Evolutionary conservation across 2,113 vertebrate genomes (phyloP).

Genomic region (Caranx ignobilis): DNA sequence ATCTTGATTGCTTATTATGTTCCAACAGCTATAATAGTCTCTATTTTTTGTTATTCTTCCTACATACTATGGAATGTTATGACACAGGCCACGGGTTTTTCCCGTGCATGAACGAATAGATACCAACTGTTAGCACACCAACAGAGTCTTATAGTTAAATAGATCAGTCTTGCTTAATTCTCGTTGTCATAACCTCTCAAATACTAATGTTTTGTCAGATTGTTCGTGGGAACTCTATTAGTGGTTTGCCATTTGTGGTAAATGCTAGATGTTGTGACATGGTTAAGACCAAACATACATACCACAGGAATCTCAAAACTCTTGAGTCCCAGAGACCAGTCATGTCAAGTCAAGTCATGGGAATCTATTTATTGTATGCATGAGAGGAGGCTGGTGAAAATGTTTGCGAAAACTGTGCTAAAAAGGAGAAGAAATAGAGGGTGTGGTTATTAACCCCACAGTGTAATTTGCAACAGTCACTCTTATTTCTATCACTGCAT

Average conservation of each 20-base stretch:
- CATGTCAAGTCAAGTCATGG: too few relatives aligned
- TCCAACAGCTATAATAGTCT: not conserved
- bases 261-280: conserved; percentile 48
- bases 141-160: not conserved
- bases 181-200: conserved; percentile 21
- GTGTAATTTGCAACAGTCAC: conserved; percentile 54
- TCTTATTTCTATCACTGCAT: conserved; percentile 54
- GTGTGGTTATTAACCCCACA: conserved; percentile 48
- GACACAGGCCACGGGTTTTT: not conserved
- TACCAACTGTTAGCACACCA: not conserved
- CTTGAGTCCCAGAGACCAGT: conserved; percentile 51
- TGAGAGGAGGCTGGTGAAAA: conserved; percentile 16
- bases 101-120: not conserved
- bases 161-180: not conserved
- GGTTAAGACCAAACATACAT: conserved; percentile 62
- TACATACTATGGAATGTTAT: not conserved
- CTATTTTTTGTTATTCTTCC: not conserved
- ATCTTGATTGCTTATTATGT: not conserved
- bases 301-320: conserved; percentile 73
- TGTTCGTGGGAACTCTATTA: conserved; percentile 70
- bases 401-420: conserved; percentile 25
- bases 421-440: conserved; percentile 28
- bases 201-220: conserved; percentile 32
- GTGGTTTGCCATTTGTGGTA: conserved; percentile 45
- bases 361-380: conserved; percentile 49